Evolutionary conservation across 2,888 invertebrate species (phyloP).

Genomic region (Heliconius charithonia): DNA sequence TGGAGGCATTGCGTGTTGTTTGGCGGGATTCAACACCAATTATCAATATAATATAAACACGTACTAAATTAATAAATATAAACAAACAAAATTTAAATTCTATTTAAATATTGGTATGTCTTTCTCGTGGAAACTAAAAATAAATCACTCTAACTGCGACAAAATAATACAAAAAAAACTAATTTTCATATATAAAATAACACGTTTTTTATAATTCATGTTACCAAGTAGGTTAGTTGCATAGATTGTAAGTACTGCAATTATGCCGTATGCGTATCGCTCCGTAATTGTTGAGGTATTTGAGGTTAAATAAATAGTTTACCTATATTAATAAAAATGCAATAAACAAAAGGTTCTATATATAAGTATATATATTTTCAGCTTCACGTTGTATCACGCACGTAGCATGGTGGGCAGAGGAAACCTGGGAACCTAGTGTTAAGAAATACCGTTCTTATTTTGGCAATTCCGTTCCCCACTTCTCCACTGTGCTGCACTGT

Average conservation of each 20-base stretch:
- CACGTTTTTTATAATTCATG: background rate
- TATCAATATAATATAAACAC: no score
- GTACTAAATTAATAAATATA: no score
- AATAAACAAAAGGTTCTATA: no score
- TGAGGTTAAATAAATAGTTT: background rate
- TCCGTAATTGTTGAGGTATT: slow-evolving; percentile 4
- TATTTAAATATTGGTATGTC: no score
- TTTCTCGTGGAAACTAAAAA: background rate
- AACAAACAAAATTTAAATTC: no score
- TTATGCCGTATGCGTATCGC: slow-evolving; percentile 6
- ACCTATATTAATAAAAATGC: background rate
- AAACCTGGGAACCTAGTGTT: background rate
- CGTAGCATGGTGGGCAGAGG: no score
- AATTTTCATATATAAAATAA: background rate
- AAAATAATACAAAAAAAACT: background rate
- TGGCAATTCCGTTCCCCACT: background rate
- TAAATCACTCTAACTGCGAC: background rate
- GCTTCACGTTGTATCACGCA: no score
- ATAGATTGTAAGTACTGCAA: slow-evolving; percentile 19
- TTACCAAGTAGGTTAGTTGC: slow-evolving; percentile 6
- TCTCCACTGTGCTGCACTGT: background rate
- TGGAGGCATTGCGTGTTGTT: no score
- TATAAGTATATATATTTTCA: no score
- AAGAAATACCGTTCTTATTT: background rate
- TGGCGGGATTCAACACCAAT: no score